These are phyloP conservation scores for Scaptomyza montana DNA, from an alignment of 1,140 invertebrate species.

Conservation along the genomic window DNA sequence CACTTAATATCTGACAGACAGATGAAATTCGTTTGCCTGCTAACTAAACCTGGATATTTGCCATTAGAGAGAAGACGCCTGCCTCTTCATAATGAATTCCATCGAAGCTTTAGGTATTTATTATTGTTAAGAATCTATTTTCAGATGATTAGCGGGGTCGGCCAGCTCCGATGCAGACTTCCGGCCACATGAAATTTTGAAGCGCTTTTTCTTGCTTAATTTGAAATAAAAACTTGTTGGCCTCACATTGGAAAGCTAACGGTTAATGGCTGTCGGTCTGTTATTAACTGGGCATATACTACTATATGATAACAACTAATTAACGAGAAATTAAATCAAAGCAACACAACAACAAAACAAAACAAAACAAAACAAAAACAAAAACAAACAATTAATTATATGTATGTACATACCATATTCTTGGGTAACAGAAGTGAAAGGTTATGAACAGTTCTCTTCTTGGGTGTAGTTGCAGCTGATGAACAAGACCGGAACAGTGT, in stretches of 20 bases:
- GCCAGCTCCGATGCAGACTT: conserved; percentile 24
- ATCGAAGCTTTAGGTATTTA: neutral
- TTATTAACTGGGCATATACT: conserved; percentile 44
- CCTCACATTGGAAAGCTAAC: conserved; percentile 46
- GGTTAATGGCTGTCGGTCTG: conserved; percentile 49
- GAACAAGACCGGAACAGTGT: conserved; percentile 18
- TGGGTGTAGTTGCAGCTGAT: conserved; percentile 17
- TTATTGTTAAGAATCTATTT: conserved; percentile 23
- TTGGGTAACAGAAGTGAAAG: conserved; percentile 55
- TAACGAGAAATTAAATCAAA: conserved; percentile 63
- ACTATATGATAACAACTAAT: conserved; percentile 67
- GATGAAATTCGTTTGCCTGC: neutral
- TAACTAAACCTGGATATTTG: neutral
- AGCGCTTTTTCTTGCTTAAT: conserved; percentile 5
- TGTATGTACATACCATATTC: too few species aligned
- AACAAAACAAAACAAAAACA: conserved; percentile 24
- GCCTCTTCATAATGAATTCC: conserved; percentile 20
- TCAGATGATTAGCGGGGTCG: conserved; percentile 13
- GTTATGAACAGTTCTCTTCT: conserved; percentile 25
- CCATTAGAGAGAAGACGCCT: conserved; percentile 1
- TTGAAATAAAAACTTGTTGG: conserved; percentile 39
- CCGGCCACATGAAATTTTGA: conserved; percentile 21
- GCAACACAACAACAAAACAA: conserved; percentile 26
- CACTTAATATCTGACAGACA: neutral
- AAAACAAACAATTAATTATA: conserved; percentile 10